Evolutionary conservation across 2,888 invertebrate species (phyloP).

Genomic region (Autographa pulchrina): DNA sequence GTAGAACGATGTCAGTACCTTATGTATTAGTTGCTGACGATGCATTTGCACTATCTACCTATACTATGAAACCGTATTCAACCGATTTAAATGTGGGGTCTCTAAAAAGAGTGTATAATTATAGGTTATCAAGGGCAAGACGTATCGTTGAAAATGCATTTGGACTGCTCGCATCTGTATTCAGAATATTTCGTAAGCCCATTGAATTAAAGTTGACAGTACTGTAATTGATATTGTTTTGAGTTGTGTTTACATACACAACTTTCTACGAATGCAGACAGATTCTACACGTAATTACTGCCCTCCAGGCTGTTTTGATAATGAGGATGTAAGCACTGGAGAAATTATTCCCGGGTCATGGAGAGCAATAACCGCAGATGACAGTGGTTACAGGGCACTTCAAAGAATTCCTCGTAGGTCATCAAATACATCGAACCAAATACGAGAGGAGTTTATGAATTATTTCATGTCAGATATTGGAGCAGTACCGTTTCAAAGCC

Average conservation of each 20-base stretch:
- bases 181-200: conserved; percentile 32
- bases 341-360: conserved; percentile 39
- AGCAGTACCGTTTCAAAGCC: conserved; percentile 31
- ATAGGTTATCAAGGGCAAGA: conserved; percentile 52
- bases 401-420: conserved; percentile 35
- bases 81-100: conserved; percentile 36
- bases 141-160: conserved; percentile 54
- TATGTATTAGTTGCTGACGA: conserved; percentile 60
- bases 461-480: conserved; percentile 42
- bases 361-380: conserved; percentile 13
- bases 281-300: conserved; percentile 36
- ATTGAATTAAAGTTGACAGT: conserved; percentile 23
- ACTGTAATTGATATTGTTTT: conserved; percentile 34
- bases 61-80: conserved; percentile 54
- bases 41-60: conserved; percentile 43
- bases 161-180: conserved; percentile 37
- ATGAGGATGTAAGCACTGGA: conserved; percentile 28
- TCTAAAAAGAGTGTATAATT: conserved; percentile 32
- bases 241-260: conserved; percentile 34
- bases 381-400: conserved; percentile 35
- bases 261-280: conserved; percentile 33
- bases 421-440: conserved; percentile 37
- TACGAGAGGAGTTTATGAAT: conserved; percentile 37
- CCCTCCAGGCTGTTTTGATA: conserved; percentile 37
- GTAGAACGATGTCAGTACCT: conserved; percentile 18